Conservation (phyloP, 2,797 vertebrate species). For the Acrocephalus scirpaceus region DNA sequence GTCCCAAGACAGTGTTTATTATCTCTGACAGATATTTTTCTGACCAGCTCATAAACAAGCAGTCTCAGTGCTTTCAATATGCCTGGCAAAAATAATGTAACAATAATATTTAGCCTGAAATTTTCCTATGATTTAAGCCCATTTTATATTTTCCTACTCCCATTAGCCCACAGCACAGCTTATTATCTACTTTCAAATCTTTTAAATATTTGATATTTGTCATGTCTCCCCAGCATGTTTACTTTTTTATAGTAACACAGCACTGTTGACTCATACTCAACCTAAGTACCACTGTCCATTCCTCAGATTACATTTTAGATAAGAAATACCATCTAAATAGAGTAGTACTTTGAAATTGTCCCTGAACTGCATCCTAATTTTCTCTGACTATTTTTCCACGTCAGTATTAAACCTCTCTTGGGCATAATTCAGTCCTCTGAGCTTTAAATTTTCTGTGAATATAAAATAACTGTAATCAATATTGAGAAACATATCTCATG, state of each 20-base stretch:
- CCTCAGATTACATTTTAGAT: not conserved
- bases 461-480: constrained; percentile 8
- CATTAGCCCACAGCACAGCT: not conserved
- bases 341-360: not conserved
- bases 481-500: not conserved
- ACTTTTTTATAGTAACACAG: constrained; percentile 12
- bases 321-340: constrained; percentile 11
- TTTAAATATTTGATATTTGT: constrained; percentile 14
- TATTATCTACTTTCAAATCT: not conserved
- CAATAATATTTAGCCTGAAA: not conserved
- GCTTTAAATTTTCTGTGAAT: constrained; percentile 2
- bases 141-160: constrained; percentile 7
- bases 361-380: constrained; percentile 2
- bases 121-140: not conserved
- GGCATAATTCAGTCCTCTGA: not conserved
- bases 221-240: not conserved
- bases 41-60: not conserved
- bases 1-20: not conserved
- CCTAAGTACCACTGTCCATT: not conserved
- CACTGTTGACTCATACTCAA: constrained; percentile 15
- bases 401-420: not conserved
- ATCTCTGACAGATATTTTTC: not conserved
- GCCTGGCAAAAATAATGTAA: not conserved
- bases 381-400: not conserved
- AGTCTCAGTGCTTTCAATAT: not conserved